phyloP scores from a whole-genome alignment of 2,888 invertebrate genomes.

The Drosophila vallismaia region DNA sequence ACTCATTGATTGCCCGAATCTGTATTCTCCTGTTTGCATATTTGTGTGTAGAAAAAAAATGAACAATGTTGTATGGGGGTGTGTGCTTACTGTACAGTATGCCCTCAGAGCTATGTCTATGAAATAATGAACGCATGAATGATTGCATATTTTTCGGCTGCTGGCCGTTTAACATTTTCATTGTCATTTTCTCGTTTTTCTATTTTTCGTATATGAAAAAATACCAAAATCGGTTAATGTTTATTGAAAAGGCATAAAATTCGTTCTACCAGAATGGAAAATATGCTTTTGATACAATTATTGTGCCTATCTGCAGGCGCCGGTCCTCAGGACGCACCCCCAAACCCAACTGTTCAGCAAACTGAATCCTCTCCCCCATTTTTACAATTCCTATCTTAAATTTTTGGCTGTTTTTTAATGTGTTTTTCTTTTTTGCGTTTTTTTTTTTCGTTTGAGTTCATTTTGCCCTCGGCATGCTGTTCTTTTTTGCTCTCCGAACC shows the following conservation, averaged over 20 bases:
- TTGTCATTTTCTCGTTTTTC: slow-evolving; percentile 38
- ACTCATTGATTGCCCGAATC: slow-evolving; percentile 82
- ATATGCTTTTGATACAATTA: slow-evolving; percentile 84
- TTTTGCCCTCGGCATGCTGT: slow-evolving; percentile 51
- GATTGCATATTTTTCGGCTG: slow-evolving; percentile 74
- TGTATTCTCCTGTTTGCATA: slow-evolving; percentile 59
- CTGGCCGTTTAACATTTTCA: slow-evolving; percentile 38
- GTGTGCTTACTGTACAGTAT: slow-evolving; percentile 45
- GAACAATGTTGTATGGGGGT: slow-evolving; percentile 37
- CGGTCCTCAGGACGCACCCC: slow-evolving; percentile 49
- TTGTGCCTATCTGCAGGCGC: slow-evolving; percentile 76
- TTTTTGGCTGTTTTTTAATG: slow-evolving; percentile 38
- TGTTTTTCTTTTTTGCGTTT: slow-evolving; percentile 47
- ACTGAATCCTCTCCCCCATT: slow-evolving; percentile 51
- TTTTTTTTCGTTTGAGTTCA: slow-evolving; percentile 60
- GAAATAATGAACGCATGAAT: slow-evolving; percentile 81
- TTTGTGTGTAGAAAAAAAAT: slow-evolving; percentile 39
- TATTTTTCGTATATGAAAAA: slow-evolving; percentile 74
- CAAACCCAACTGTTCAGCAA: slow-evolving; percentile 10
- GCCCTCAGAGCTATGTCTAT: slow-evolving; percentile 68
- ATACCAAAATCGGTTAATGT: slow-evolving; percentile 84
- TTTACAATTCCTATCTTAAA: slow-evolving; percentile 32
- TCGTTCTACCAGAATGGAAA: slow-evolving; percentile 84
- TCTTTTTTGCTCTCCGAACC: slow-evolving; percentile 22
- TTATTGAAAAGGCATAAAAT: slow-evolving; percentile 85